These are phyloP conservation scores for Mycteria americana DNA, from an alignment of 2,797 vertebrate species.

Conservation along the genomic window DNA sequence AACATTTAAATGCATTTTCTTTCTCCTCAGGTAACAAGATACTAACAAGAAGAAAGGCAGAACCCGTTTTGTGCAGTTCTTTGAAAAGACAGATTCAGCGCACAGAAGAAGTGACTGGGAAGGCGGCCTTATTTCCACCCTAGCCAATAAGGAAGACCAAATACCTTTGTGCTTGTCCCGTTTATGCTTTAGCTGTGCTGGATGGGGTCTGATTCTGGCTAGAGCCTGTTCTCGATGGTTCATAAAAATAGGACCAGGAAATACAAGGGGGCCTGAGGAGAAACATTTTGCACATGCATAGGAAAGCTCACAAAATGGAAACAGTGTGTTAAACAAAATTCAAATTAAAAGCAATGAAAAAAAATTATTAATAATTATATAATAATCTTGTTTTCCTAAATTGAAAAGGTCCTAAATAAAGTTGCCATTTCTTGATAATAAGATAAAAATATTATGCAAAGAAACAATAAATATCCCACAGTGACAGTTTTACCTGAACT, in stretches of 20 bases:
- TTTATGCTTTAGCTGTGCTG: constrained; percentile 97
- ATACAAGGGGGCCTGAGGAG: constrained; percentile 99
- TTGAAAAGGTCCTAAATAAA: not conserved
- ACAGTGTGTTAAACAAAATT: constrained; percentile 77
- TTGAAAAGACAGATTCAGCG: constrained; percentile 72
- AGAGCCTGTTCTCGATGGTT: constrained; percentile 99
- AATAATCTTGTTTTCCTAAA: not conserved
- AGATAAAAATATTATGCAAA: not conserved
- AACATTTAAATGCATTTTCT: constrained; percentile 50
- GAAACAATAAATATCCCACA: not conserved
- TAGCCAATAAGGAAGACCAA: constrained; percentile 88
- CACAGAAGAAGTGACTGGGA: constrained; percentile 66
- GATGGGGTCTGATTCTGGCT: constrained; percentile 99
- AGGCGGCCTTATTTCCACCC: constrained; percentile 80
- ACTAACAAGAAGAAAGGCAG: constrained; percentile 67
- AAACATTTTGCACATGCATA: constrained; percentile 99
- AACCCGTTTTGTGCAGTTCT: constrained; percentile 69
- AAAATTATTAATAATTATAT: not conserved
- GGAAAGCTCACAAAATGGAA: constrained; percentile 92
- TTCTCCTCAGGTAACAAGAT: constrained; percentile 76
- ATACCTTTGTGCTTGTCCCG: constrained; percentile 99
- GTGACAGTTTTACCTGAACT: not conserved
- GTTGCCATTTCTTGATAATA: not conserved
- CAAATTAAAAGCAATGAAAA: constrained; percentile 72
- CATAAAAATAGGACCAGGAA: constrained; percentile 98